Evolutionary conservation across 1,140 invertebrate genomes (phyloP), one percentile per base, ranked within the genome.

Genomic region (Dendrolimus kikuchii): DNA sequence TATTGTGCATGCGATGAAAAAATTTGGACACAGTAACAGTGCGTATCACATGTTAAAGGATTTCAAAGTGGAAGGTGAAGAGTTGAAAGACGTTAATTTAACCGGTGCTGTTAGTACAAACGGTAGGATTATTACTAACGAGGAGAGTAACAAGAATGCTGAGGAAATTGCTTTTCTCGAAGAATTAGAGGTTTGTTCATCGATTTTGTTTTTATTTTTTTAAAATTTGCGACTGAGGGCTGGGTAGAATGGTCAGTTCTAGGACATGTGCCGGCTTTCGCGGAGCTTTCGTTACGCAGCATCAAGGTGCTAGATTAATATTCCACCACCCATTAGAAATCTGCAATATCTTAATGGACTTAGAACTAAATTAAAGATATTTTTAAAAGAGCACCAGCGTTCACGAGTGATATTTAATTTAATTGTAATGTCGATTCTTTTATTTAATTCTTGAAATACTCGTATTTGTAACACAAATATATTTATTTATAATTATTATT

Each of bases 31-130:
- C 65, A 92, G 91, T 42, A 74, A 75, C 9, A 89, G 89, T 46
- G 92, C 92, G 0, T 90, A 90, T 58, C 90, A 92, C 60, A 78
- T 92, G 64, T 80, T 92, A 49, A 77, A 88, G 53, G 91, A 92
- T 59, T 91, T 90, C 53, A 82, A 72, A 73, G 67, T 81, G 40
- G 57, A 68, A 0, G 57, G 51, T 53, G 59, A 55, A 51, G 50
- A 48, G 7, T 53, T 53, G 42, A 57, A 62, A 39, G 74, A 81
- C 53, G 46, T 39, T 44, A 80, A 78, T 55, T 66, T 83, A 50
- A 77, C 74, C 0, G 74, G 81, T 7, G 52, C 45, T 59, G 63
- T 86, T 9, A 86, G 82, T 77, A 70, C 51, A 9, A 82, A 78
- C 46, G 76, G 77, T 0, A 75, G 82, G 60, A 82, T 86, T 53